Evolutionary conservation across 2,113 vertebrate genomes (phyloP).

Genomic region (Rhipidura dahli): DNA sequence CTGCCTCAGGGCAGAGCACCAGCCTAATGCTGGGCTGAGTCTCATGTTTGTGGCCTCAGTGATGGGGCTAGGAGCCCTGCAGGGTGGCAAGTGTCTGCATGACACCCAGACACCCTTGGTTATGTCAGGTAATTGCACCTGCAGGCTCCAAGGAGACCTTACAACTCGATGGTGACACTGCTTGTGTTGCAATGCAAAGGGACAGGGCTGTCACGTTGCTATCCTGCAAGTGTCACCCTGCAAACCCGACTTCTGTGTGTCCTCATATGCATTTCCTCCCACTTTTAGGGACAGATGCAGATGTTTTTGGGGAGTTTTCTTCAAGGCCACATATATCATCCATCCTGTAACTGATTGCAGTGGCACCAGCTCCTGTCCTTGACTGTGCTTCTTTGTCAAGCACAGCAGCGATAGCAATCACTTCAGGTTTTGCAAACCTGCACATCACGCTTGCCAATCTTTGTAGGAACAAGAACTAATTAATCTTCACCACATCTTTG

Average conservation of each 20-base stretch:
- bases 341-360: neutral
- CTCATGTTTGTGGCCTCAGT: accelerated
- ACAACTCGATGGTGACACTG: neutral
- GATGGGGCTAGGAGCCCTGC: neutral
- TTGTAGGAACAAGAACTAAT: constrained; percentile 28
- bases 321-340: constrained; percentile 4
- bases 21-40: neutral
- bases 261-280: neutral
- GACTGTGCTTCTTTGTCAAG: constrained; percentile 43
- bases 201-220: accelerated
- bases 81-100: neutral
- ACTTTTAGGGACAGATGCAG: neutral
- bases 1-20: neutral
- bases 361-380: constrained; percentile 41
- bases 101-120: neutral
- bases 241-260: neutral
- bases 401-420: neutral
- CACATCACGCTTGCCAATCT: constrained; percentile 31
- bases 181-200: neutral
- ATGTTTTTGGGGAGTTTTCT: neutral
- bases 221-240: accelerated
- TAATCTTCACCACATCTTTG: constrained; percentile 40
- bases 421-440: constrained; percentile 10
- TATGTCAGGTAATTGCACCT: neutral
- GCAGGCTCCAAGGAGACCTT: neutral